Evolutionary conservation across 2,797 vertebrate genomes (phyloP).

Genomic region (Protonibea diacanthus): DNA sequence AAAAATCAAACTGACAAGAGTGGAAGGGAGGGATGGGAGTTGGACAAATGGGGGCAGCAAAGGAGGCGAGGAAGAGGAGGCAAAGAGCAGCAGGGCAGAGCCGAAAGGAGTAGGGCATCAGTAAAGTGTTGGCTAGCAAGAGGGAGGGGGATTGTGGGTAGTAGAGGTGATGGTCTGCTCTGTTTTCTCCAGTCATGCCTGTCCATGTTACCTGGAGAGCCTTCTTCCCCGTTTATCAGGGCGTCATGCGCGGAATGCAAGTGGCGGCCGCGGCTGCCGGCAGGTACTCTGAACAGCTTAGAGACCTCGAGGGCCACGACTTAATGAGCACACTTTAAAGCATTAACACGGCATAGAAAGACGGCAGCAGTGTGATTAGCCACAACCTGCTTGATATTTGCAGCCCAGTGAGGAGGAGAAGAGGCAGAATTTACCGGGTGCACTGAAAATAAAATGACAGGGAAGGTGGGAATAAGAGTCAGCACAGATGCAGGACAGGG

Average conservation of each 20-base stretch:
- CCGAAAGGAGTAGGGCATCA: slow-evolving; percentile 10
- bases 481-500: background rate
- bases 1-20: slow-evolving; percentile 19
- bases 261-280: slow-evolving; percentile 33
- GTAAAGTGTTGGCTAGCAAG: slow-evolving; percentile 5
- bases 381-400: slow-evolving; percentile 28
- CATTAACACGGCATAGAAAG: slow-evolving; percentile 51
- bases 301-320: slow-evolving; percentile 49
- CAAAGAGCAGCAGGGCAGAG: slow-evolving; percentile 36
- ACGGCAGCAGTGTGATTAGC: slow-evolving; percentile 36
- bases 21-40: background rate
- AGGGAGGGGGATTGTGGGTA: slow-evolving; percentile 13
- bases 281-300: slow-evolving; percentile 24
- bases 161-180: slow-evolving; percentile 26
- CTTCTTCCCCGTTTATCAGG: slow-evolving; percentile 58
- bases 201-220: slow-evolving; percentile 58
- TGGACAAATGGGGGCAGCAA: background rate
- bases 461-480: background rate
- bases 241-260: slow-evolving; percentile 63
- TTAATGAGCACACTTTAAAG: slow-evolving; percentile 69
- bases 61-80: background rate
- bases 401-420: background rate
- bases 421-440: background rate
- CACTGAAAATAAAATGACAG: background rate
- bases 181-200: slow-evolving; percentile 64